A percentile compares a stretch with the other conserved stretches of the same genome.
Evolutionary conservation across 2,888 invertebrate species (phyloP).

Genomic region (Parasteatoda lunata): DNA sequence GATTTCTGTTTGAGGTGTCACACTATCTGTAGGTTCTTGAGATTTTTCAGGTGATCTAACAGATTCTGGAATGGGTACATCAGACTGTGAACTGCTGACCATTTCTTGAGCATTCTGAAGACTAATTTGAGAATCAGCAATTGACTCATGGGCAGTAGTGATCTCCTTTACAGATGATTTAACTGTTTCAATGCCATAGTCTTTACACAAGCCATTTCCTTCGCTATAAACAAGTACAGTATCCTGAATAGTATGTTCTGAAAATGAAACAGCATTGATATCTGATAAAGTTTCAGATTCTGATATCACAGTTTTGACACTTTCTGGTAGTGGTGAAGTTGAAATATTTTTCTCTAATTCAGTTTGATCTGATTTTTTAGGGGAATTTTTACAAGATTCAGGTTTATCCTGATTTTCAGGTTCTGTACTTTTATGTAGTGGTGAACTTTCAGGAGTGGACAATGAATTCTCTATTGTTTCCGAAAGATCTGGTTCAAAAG

Average conservation of each 20-base stretch:
- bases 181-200: background rate
- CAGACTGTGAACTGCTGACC: background rate
- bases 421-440: background rate
- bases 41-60: background rate
- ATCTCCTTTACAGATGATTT: background rate
- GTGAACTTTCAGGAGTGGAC: background rate
- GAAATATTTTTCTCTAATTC: background rate
- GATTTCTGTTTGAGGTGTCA: conserved; percentile 9
- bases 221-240: conserved; percentile 1
- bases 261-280: background rate
- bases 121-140: background rate
- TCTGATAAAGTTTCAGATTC: background rate
- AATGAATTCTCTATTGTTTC: background rate
- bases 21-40: background rate
- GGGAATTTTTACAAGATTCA: background rate
- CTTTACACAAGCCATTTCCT: conserved; percentile 1
- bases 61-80: background rate
- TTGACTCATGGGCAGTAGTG: background rate
- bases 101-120: background rate
- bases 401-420: background rate
- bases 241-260: background rate
- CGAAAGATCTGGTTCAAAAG: background rate
- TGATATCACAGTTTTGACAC: background rate
- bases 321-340: background rate
- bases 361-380: background rate